Evolutionary conservation across 2,797 vertebrate genomes (phyloP), one percentile per base, ranked within the genome.

Genomic region (Notolabrus celidotus): DNA sequence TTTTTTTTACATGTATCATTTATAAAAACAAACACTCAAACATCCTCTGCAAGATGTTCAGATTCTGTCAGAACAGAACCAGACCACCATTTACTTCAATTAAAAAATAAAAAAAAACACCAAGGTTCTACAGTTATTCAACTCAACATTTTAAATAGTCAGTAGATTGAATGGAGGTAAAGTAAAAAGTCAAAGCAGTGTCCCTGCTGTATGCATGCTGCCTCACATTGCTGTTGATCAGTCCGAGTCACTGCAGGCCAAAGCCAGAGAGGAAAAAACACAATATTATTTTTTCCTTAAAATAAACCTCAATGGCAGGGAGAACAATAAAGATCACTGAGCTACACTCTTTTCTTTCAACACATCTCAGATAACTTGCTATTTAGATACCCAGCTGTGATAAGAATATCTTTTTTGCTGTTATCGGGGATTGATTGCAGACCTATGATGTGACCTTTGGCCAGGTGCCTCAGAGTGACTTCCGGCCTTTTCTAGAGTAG

Each of bases 361-460:
- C 50, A 59, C 29, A 70, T 19, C 43, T 17, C 34, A 57, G 53
- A 77, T 84, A 27, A 70, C 71, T 79, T 57, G 54, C 10, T 17
- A 49, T 79, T 68, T 36, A 69, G 62, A 79, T 70, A 43, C 9
- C 10, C 27, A 4, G 8, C 45, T 59, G 23, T 52, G 72, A 85
- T 85, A 72, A 67, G 33, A 14, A 14, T 67, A 54, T 51, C 60
- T 74, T 49, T n/a, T 60, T 79, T 71, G 58, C 54, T 58, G 64
- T 71, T 80, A 78, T 86, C 88, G 62, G 49, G 53, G 7, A 51
- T 19, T 78, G 67, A 77, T 74, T 85, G 41, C 42, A 71, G 61
- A 72, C 54, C 53, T 50, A 15, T n/a, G 49, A 54, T 38, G 12
- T 68, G 73, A 82, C 78, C 87, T 89, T 90, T 76, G 82, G 12